A percentile compares a stretch with the other conserved stretches of the same genome.
Conservation (phyloP, 2,113 vertebrate genomes). For the Alligator sinensis region DNA sequence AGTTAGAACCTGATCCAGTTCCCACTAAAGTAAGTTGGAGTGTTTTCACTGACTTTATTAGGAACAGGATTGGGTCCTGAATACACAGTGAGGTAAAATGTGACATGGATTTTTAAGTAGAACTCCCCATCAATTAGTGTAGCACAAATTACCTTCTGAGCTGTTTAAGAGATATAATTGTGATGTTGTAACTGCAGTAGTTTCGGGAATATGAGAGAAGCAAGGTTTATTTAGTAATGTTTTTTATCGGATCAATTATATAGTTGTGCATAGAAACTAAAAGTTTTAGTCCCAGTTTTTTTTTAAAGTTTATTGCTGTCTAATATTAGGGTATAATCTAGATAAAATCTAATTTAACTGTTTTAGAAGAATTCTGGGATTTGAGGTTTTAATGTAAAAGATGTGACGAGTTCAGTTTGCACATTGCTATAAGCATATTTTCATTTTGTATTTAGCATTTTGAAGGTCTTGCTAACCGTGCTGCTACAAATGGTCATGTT, state of each 20-base stretch:
- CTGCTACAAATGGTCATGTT: constrained; percentile 92
- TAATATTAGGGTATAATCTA: neutral
- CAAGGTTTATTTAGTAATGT: no score
- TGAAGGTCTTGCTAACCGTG: constrained; percentile 92
- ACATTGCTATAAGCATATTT: constrained; percentile 43
- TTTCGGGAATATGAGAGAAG: no score
- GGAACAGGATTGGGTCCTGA: neutral
- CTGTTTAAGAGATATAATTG: neutral
- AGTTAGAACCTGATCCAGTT: neutral
- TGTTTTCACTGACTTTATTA: neutral
- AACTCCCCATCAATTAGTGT: neutral
- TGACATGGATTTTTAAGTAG: neutral
- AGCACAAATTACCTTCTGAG: neutral
- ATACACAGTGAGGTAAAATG: neutral
- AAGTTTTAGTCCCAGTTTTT: neutral
- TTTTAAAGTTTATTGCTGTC: neutral
- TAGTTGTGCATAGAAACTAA: neutral
- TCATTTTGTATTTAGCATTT: constrained; percentile 86
- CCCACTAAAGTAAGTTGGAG: neutral
- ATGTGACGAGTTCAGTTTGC: neutral
- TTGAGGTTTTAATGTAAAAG: neutral
- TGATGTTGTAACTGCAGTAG: no score
- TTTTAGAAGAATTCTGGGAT: neutral
- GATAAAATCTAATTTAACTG: neutral
- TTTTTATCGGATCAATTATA: no score